These are phyloP conservation scores for Muntiacus reevesi DNA, from an alignment of 2,113 vertebrate species.

Conservation along the genomic window DNA sequence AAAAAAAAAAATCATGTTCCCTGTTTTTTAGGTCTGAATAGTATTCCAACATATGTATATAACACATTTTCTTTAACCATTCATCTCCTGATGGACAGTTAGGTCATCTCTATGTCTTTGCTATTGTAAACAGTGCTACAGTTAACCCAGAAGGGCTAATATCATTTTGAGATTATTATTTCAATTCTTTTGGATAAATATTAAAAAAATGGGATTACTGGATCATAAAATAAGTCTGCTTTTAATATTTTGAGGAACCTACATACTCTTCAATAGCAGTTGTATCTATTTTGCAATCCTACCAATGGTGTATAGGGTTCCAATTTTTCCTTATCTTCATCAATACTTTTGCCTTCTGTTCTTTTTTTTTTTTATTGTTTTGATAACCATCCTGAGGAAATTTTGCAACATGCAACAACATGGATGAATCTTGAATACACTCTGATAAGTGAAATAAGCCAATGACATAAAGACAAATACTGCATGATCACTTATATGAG, in stretches of 20 bases:
- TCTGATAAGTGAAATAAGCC: not conserved
- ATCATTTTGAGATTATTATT: not conserved
- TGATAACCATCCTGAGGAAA: not conserved
- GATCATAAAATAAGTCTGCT: not conserved
- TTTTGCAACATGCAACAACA: not conserved
- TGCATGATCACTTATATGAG: not conserved
- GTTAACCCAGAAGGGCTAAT: not conserved
- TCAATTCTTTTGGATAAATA: not conserved
- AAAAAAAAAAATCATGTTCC: not conserved
- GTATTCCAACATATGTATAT: not conserved
- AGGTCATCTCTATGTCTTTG: not conserved
- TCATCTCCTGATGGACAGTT: not conserved
- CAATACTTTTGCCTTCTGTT: not conserved
- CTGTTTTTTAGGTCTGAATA: not conserved
- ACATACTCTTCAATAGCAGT: not conserved
- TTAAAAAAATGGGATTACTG: not conserved
- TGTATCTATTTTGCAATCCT: not conserved
- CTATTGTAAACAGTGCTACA: not conserved
- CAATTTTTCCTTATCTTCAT: not conserved
- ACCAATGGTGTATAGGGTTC: not conserved
- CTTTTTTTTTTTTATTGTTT: not conserved
- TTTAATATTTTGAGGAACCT: not conserved
- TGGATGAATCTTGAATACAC: not conserved
- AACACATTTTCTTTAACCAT: not conserved
- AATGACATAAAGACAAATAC: not conserved